phyloP scores from a whole-genome alignment of 2,888 invertebrate genomes.

The Antheraea assamensis region DNA sequence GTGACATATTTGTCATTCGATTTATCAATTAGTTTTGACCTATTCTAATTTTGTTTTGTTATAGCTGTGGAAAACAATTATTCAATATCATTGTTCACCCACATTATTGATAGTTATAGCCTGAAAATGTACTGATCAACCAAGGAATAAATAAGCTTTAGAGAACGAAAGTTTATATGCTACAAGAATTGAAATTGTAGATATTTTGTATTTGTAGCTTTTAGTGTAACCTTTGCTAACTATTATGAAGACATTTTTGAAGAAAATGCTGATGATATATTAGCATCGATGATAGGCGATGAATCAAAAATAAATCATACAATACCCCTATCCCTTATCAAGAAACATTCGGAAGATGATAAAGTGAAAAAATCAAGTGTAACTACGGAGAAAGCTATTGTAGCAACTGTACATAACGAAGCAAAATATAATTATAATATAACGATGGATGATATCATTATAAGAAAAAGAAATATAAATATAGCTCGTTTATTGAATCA shows the following conservation, averaged over 20 bases:
- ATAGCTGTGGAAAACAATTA: too few species aligned
- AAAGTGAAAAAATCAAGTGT: neutral
- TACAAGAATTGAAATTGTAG: neutral
- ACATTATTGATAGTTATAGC: too few species aligned
- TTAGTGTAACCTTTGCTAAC: neutral
- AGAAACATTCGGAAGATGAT: neutral
- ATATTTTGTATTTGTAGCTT: constrained; percentile 2
- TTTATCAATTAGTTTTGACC: too few species aligned
- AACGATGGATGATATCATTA: constrained; percentile 28
- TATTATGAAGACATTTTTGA: constrained; percentile 15
- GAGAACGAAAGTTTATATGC: neutral
- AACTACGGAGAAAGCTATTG: constrained; percentile 1
- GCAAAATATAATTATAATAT: neutral
- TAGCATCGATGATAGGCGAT: constrained; percentile 27
- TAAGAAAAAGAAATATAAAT: constrained; percentile 24
- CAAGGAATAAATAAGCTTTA: too few species aligned
- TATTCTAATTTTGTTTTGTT: too few species aligned
- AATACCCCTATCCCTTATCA: neutral
- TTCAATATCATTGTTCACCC: too few species aligned
- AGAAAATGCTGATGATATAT: constrained; percentile 25
- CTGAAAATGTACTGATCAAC: too few species aligned
- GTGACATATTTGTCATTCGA: too few species aligned
- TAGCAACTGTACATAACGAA: constrained; percentile 6
- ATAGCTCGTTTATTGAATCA: constrained; percentile 30
- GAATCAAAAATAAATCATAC: constrained; percentile 8